Evolutionary conservation across 2,888 invertebrate species (phyloP).

Genomic region (Crepidodera aurea): DNA sequence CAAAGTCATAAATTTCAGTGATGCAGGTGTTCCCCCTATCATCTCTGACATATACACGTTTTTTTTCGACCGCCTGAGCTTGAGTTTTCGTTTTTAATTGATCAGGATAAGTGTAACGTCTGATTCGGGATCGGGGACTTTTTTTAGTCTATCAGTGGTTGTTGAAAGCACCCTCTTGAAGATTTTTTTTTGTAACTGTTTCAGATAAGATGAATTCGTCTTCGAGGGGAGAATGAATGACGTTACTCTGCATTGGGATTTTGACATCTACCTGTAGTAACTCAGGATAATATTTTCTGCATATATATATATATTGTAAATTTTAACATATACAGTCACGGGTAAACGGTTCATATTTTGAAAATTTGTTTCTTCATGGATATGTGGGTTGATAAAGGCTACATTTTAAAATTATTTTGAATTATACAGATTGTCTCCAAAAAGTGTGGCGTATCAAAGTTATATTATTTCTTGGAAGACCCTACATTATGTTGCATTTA

Average conservation of each 20-base stretch:
- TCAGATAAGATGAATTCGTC: slow-evolving; percentile 48
- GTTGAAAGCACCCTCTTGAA: slow-evolving; percentile 46
- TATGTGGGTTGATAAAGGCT: too few relatives aligned
- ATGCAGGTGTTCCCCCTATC: slow-evolving; percentile 32
- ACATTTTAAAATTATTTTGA: too few relatives aligned
- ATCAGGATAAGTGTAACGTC: slow-evolving; percentile 27
- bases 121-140: slow-evolving; percentile 25
- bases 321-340: too few relatives aligned
- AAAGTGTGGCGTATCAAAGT: too few relatives aligned
- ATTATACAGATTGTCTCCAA: too few relatives aligned
- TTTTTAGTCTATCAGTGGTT: slow-evolving; percentile 39
- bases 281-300: too few relatives aligned
- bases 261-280: too few relatives aligned
- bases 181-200: slow-evolving; percentile 40
- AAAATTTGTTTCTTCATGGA: too few relatives aligned
- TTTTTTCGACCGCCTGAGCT: slow-evolving; percentile 28
- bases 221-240: slow-evolving; percentile 41
- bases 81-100: slow-evolving; percentile 31
- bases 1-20: slow-evolving; percentile 26
- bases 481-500: too few relatives aligned
- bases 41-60: slow-evolving; percentile 32
- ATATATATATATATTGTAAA: too few relatives aligned
- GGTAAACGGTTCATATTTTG: too few relatives aligned
- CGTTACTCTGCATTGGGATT: not conserved
- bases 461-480: too few relatives aligned